phyloP scores from a whole-genome alignment of 2,797 vertebrate genomes.

The Eospalax fontanierii region DNA sequence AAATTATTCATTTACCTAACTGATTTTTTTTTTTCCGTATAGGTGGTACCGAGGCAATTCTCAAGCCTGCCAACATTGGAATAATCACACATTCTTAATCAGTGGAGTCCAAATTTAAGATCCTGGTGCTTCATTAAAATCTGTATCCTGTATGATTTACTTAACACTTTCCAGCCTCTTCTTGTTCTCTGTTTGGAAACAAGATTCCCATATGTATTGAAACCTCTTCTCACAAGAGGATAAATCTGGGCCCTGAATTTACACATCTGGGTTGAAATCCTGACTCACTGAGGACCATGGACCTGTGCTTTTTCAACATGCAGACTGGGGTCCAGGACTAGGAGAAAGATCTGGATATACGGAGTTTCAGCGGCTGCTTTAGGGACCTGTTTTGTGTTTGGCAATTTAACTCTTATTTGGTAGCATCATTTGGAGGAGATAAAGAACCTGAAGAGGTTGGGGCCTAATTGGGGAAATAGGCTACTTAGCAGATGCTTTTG shows the following conservation, averaged over 20 bases:
- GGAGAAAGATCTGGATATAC: background rate
- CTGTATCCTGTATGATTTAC: background rate
- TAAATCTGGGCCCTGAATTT: background rate
- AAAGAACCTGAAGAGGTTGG: background rate
- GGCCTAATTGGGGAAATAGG: too few relatives aligned
- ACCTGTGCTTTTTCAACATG: background rate
- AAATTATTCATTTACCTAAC: constrained; percentile 55
- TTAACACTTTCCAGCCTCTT: background rate
- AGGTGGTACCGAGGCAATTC: constrained; percentile 42
- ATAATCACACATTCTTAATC: constrained; percentile 55
- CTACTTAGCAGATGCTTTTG: background rate
- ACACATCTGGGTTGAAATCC: background rate
- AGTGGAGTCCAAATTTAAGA: constrained; percentile 16
- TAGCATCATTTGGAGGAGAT: background rate
- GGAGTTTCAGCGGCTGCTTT: background rate
- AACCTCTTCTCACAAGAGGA: background rate
- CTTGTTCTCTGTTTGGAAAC: constrained; percentile 36
- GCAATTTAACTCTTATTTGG: background rate
- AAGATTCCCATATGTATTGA: background rate
- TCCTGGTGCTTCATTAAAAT: constrained; percentile 22
- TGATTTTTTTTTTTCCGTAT: background rate
- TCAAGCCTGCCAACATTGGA: background rate
- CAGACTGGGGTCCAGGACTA: background rate
- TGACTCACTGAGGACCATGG: background rate
- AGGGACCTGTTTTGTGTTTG: background rate